Evolutionary conservation across 2,113 vertebrate species (phyloP), one percentile per base, ranked within the genome.

Genomic region (Salminus brasiliensis): DNA sequence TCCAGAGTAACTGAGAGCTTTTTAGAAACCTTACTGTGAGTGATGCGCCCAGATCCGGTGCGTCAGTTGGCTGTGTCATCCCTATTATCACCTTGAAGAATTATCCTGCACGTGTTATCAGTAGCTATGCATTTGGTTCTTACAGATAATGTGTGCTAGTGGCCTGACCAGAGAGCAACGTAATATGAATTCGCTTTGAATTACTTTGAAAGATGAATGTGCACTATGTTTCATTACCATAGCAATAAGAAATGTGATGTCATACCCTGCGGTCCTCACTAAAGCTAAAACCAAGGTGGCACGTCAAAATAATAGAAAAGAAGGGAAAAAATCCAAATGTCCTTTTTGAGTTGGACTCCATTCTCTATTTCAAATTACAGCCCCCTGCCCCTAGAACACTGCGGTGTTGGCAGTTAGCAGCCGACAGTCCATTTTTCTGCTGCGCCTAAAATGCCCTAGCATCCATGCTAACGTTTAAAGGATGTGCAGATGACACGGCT

Each of bases 241-340:
- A 79, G 66, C 43, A 57, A 45, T 77, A 78, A 79, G 49, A 85
- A 85, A 60, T 85, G 81, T 84, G 74, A 83, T 84, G 80, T 83
- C 83, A 71, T 78, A 84, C 72, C 82, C 83, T 85, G 87, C 79
- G 52, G 82, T 86, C 82, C 47, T 88, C 86, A 85, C 81, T 84
- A 81, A 80, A 84, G 83, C 88, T 92, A 87, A 92, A 93, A 91
- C 88, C 88, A 88, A 88, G 84, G 85, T 89, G 91, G 91, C 89
- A 89, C 73, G 70, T 72, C 43, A 65, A 65, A 85, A 79, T 60
- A 62, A 71, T 79, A 70, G 53, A 60, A 29, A 49, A 55, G 13
- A 63, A 39, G 55, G 53, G 72, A 23, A 71, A 65, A 65, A 74
- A 30, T 12, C 63, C 32, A 70, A 47, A 63, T 8, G 16, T 11